Conservation (phyloP, 2,113 vertebrate genomes). For the Telmatochromis sp. region DNA sequence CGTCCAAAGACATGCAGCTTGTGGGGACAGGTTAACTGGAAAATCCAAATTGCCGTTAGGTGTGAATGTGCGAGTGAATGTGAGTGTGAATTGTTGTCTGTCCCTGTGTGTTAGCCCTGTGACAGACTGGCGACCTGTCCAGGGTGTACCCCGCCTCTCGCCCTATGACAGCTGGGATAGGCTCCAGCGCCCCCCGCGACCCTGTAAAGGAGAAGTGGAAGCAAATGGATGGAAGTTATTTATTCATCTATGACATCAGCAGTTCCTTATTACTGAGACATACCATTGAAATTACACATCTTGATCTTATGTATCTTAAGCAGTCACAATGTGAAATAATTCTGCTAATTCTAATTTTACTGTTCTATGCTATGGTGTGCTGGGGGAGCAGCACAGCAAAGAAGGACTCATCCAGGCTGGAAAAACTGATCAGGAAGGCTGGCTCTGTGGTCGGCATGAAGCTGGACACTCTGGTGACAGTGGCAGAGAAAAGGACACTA, state of each 20-base stretch:
- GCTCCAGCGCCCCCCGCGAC: no score
- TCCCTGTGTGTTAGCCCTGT: no score
- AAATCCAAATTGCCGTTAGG: no score
- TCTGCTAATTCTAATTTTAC: background rate
- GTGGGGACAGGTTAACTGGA: no score
- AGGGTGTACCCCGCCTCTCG: no score
- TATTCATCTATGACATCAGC: background rate
- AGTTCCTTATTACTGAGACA: background rate
- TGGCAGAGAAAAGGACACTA: no score
- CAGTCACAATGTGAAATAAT: background rate
- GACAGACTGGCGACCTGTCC: no score
- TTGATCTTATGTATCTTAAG: background rate
- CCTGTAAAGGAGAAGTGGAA: no score
- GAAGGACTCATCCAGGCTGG: background rate
- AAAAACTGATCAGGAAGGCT: background rate
- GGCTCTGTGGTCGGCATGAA: background rate
- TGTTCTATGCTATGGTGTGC: background rate
- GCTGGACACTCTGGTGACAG: background rate
- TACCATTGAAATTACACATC: background rate
- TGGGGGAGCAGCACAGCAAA: background rate
- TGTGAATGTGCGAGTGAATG: no score
- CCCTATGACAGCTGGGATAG: no score
- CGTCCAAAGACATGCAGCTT: no score
- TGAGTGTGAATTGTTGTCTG: fast-evolving
- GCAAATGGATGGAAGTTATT: background rate